Base-by-base conservation (phyloP, 64 coral and sea anemone species). In the Dendrophyllia cribrosa region DNA sequence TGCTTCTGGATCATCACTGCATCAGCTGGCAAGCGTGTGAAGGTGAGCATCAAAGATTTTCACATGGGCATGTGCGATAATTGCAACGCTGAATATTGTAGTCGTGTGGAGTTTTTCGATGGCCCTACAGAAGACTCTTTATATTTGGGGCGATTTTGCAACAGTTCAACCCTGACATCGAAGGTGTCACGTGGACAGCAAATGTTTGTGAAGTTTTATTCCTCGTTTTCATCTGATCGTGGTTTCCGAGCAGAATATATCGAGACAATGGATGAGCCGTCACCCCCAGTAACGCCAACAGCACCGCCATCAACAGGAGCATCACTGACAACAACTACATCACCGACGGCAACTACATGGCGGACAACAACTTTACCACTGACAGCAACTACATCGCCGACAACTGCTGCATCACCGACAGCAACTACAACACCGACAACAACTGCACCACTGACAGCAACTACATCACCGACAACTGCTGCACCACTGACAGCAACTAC, bases 151-250 rank as follows among this genome's bases (percentile, higher is more conserved):
- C 19, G 74, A 22, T 55, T 77, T 22, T 77, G 74, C 50, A 9
- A 17, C 8, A 15, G n/a, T 17, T 56, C 74, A 23, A 4, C 2
- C 9, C 20, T 56, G 21, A 15, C 16, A 55, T 19, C 49, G 1
- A 55, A 21, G n/a, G 8, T 52, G 20, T 77, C 74, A 21, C 56
- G 74, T 23, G 74, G 74, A 11, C 48, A 77, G 19, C 74, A 77
- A 19, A 77, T 77, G 74, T 77, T 53, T 55, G 48, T 55, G 20
- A 52, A 53, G 19, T 77, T 77, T 77, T 9, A 55, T 77, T 20
- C 49, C 7, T 49, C 16, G 8, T 53, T 22, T 13, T 21, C 17
- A 21, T 17, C 50, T 22, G 50, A 53, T 77, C 74, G 49, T 10
- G 74, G 74, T 9, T 77, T 77, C 52, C 19, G 10, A 22, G 74